Evolutionary conservation across 2,888 invertebrate species (phyloP).

Genomic region (Carpatolechia fugitivella): DNA sequence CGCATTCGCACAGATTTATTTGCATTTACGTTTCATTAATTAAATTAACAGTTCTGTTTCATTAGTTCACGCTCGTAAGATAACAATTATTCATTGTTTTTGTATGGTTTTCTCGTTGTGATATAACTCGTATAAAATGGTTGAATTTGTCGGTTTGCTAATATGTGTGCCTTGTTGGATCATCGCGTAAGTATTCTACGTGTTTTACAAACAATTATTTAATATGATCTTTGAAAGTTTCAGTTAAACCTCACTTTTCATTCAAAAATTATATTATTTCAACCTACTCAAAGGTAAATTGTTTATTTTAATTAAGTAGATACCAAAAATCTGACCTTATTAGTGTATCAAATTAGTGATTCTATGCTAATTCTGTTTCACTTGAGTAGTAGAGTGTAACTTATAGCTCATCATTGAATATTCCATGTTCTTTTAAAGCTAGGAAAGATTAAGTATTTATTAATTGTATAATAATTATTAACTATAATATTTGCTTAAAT

Average conservation of each 20-base stretch:
- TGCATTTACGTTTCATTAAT: not conserved
- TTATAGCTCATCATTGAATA: too few relatives aligned
- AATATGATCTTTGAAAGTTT: not conserved
- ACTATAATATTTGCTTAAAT: too few relatives aligned
- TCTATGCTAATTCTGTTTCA: not conserved
- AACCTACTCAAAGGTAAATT: too few relatives aligned
- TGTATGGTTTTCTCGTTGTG: not conserved
- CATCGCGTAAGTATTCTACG: constrained; percentile 46
- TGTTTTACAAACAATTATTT: not conserved
- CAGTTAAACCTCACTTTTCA: not conserved
- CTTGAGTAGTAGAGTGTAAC: not conserved
- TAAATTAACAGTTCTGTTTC: not conserved
- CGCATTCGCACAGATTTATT: not conserved
- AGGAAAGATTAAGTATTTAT: too few relatives aligned
- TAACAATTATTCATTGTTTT: too few relatives aligned
- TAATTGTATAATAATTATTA: too few relatives aligned
- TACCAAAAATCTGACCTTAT: too few relatives aligned
- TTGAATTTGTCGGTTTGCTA: constrained; percentile 43
- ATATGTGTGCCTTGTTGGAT: constrained; percentile 51
- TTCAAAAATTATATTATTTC: not conserved
- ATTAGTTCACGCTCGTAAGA: not conserved
- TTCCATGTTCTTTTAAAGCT: too few relatives aligned
- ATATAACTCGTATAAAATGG: constrained; percentile 32
- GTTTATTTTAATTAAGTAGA: too few relatives aligned
- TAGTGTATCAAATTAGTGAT: not conserved